phyloP scores from a whole-genome alignment of 2,113 vertebrate species.

The Trematocara nigrifrons region DNA sequence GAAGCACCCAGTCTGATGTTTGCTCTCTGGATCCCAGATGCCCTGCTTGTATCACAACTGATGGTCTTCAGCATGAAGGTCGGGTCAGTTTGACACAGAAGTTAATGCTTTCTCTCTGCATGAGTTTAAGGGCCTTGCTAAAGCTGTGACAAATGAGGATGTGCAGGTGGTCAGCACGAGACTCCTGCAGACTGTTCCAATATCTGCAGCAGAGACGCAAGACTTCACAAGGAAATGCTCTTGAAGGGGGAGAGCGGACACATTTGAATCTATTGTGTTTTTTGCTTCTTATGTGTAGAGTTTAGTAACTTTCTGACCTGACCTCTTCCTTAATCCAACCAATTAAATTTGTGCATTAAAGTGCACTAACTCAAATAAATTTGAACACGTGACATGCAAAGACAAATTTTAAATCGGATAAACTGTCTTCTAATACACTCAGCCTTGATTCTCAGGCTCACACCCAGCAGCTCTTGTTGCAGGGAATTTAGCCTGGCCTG shows the following conservation, averaged over 20 bases:
- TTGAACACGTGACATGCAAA: not conserved
- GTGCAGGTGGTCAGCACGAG: not conserved
- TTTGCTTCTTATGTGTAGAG: not conserved
- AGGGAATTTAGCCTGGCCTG: slow-evolving; percentile 46
- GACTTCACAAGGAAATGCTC: not conserved
- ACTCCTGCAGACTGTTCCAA: not conserved
- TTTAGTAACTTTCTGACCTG: not conserved
- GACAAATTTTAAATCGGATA: not conserved
- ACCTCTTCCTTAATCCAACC: not conserved
- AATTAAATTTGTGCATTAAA: not conserved
- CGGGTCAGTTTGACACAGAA: not conserved
- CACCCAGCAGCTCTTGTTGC: slow-evolving; percentile 56
- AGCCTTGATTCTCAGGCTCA: slow-evolving; percentile 44
- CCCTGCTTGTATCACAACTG: not conserved
- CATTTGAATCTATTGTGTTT: not conserved
- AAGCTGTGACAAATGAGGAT: not conserved
- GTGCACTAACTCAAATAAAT: not conserved
- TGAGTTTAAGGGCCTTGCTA: not conserved
- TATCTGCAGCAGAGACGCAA: not conserved
- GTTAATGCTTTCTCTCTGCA: not conserved
- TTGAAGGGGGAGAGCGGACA: not conserved
- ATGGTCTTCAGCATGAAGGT: not conserved
- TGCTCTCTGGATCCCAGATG: not conserved
- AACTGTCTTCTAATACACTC: slow-evolving; percentile 1
- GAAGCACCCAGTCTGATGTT: not conserved